phyloP scores from a whole-genome alignment of 2,797 vertebrate species.

The Cossypha dichroa region DNA sequence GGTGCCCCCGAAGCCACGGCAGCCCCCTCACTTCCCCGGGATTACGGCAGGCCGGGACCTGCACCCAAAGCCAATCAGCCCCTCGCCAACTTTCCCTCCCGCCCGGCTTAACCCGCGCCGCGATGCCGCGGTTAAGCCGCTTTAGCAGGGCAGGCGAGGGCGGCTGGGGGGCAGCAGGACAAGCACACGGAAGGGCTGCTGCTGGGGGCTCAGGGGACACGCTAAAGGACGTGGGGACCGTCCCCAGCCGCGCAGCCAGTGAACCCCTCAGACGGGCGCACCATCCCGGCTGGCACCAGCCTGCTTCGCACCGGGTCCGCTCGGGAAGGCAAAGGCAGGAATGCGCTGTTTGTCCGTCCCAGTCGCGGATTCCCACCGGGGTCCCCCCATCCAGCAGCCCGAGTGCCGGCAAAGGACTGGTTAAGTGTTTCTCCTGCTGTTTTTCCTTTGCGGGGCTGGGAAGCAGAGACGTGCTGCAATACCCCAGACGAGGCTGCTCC shows the following conservation, averaged over 20 bases:
- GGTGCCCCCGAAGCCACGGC: rapidly evolving
- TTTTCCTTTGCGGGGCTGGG: conserved; percentile 30
- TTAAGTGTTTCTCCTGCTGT: conserved; percentile 50
- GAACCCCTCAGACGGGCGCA: background rate
- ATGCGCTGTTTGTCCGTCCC: background rate
- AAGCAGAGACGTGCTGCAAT: conserved; percentile 58
- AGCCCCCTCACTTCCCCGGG: background rate
- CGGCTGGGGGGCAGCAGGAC: background rate
- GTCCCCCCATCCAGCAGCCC: background rate
- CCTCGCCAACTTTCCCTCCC: conserved; percentile 61
- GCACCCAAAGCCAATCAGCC: conserved; percentile 35
- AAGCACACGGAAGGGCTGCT: background rate
- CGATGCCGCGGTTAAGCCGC: conserved; percentile 40
- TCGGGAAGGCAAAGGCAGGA: background rate
- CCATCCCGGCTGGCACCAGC: rapidly evolving
- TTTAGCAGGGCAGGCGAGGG: conserved; percentile 17
- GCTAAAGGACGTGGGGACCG: rapidly evolving
- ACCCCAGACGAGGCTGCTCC: conserved; percentile 57
- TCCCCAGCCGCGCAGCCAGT: rapidly evolving
- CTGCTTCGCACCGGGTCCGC: background rate
- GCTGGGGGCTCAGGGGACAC: background rate
- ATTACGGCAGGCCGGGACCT: background rate
- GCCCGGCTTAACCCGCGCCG: conserved; percentile 25
- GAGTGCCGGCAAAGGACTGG: background rate
- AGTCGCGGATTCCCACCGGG: rapidly evolving